Evolutionary conservation across 1,140 invertebrate genomes (phyloP).

Genomic region (Tenebrio molitor): DNA sequence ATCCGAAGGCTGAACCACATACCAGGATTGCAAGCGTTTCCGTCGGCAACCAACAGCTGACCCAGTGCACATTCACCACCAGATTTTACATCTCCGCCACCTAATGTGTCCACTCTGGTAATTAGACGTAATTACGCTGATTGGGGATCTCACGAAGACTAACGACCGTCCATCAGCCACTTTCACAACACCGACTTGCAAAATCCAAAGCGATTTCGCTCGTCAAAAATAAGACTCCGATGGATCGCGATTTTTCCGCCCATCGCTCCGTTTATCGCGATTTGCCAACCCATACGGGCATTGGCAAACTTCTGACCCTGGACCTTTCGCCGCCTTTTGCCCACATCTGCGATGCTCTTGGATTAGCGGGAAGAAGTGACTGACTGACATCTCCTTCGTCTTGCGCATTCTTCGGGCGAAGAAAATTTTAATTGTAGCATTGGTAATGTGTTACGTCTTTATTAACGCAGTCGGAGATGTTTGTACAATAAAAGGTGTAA

Average conservation of each 20-base stretch:
- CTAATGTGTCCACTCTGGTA: conserved; percentile 29
- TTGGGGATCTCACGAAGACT: conserved; percentile 8
- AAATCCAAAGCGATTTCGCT: not conserved
- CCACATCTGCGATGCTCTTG: too few species aligned
- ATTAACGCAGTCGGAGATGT: not conserved
- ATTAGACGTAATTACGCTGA: conserved; percentile 14
- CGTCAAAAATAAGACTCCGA: conserved; percentile 32
- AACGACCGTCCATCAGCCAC: conserved; percentile 19
- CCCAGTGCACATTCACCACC: conserved; percentile 27
- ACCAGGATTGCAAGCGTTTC: conserved; percentile 38
- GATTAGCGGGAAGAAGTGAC: too few species aligned
- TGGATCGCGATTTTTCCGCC: not conserved
- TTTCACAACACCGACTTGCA: conserved; percentile 31
- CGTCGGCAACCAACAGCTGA: conserved; percentile 31
- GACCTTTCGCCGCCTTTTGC: not conserved
- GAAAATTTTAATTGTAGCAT: not conserved
- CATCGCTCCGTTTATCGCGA: not conserved
- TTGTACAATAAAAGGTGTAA: not conserved
- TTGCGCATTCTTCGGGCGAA: too few species aligned
- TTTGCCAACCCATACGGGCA: not conserved
- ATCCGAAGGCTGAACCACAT: conserved; percentile 51
- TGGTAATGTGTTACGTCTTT: not conserved
- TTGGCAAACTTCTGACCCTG: not conserved
- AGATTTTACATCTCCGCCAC: conserved; percentile 24
- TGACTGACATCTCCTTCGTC: too few species aligned